Base-by-base conservation (phyloP, 1,140 invertebrate species). In the Apis cerana region DNA sequence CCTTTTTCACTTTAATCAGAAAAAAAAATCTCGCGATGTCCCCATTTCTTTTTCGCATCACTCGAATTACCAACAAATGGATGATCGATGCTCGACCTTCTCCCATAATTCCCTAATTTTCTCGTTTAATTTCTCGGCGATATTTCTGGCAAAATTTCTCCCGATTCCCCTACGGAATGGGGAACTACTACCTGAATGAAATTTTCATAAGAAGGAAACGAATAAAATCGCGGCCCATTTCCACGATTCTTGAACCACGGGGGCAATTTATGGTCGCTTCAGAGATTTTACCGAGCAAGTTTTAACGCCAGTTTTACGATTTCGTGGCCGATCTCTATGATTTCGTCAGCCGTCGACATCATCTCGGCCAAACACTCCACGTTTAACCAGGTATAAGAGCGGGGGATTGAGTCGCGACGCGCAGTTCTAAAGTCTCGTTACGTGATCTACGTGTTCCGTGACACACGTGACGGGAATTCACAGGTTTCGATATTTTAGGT, bases 271-370 rank as follows among this genome's bases (percentile, higher is more conserved):
- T n/a, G 12, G 8, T 13, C 27, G 8, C 10, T 27, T 9, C 2
- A 52, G 15, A 23, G 65, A 90, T 88, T 90, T 87, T 85, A 87
- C 67, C 70, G 83, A 75, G 62, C 68, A 90, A 90, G 88, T 90
- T 90, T 90, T 89, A 91, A 90, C 80, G 83, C 78, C 70, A 48
- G 56, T 87, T 91, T 91, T 88, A 90, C 84, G 84, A 50, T 71
- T 23, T 62, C 67, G 43, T 43, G 77, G 10, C 10, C 56, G 61
- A 72, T 48, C 43, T 79, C 72, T 84, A 80, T 86, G 81, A 82
- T 84, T 88, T 72, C 71, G 33, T 59, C 21, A 10, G 23, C 21
- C 27, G 67, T 72, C 64, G 70, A 58, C 17, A 64, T 78, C 19
- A 61, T 67, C 58, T n/a, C 33, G 52, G 48, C 71, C 59, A 79